These are phyloP conservation scores for Sebastes dallii DNA, from an alignment of 2,797 vertebrate species.

Conservation along the genomic window DNA sequence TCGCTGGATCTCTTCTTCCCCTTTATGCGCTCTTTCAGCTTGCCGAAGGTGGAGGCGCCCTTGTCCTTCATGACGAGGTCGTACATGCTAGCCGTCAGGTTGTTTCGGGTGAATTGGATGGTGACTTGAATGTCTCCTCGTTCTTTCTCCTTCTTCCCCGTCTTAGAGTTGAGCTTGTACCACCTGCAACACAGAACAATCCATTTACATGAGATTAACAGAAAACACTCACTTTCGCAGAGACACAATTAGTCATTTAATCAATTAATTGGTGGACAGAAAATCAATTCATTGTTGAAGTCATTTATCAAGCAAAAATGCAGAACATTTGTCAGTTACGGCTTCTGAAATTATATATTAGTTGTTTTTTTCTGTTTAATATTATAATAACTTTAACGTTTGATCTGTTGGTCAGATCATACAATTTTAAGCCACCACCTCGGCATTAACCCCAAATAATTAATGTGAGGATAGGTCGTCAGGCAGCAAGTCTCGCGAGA, in stretches of 20 bases:
- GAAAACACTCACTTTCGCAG: background rate
- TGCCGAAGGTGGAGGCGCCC: conserved; percentile 88
- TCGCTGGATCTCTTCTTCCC: conserved; percentile 88
- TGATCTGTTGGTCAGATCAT: background rate
- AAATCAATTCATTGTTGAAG: background rate
- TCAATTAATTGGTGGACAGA: background rate
- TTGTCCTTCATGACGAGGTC: conserved; percentile 96
- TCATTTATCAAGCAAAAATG: background rate
- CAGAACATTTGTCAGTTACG: background rate
- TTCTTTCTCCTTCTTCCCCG: conserved; percentile 96
- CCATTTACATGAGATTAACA: background rate
- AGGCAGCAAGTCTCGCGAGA: too few species aligned
- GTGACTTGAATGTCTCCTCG: conserved; percentile 93
- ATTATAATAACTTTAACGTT: background rate
- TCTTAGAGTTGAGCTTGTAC: conserved; percentile 94
- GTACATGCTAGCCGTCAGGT: conserved; percentile 97
- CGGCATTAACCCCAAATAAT: too few species aligned
- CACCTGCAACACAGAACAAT: conserved; percentile 82
- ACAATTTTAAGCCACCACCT: background rate
- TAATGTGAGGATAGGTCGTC: too few species aligned
- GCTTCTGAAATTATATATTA: background rate
- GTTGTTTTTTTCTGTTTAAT: background rate
- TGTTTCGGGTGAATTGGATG: conserved; percentile 93
- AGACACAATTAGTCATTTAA: background rate
- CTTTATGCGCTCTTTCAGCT: conserved; percentile 93